phyloP scores from a whole-genome alignment of 2,888 invertebrate genomes.

The Hedychridium roseum region DNA sequence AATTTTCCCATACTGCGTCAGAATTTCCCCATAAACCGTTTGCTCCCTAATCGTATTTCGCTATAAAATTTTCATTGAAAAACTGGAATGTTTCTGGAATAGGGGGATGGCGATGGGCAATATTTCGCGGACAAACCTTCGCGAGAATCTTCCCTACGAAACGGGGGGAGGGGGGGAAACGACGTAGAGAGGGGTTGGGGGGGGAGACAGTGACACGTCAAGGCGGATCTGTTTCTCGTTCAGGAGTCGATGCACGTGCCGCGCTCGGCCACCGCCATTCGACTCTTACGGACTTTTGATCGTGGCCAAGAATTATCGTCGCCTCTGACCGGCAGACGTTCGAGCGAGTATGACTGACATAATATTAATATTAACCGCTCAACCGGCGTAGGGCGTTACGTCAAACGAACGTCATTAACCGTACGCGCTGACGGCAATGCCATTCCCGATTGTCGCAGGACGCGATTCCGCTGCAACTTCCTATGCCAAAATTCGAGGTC shows the following conservation, averaged over 20 bases:
- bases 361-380: slow-evolving; percentile 43
- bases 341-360: slow-evolving; percentile 35
- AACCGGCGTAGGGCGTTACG: slow-evolving; percentile 20
- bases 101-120: too few relatives aligned
- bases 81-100: too few relatives aligned
- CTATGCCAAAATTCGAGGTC: too few relatives aligned
- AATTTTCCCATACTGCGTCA: too few relatives aligned
- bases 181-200: slow-evolving; percentile 14
- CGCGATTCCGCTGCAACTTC: too few relatives aligned
- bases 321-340: slow-evolving; percentile 36
- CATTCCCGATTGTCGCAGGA: too few relatives aligned
- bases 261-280: slow-evolving; percentile 49
- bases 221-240: slow-evolving; percentile 46
- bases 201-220: slow-evolving; percentile 37
- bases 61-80: too few relatives aligned
- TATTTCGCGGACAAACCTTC: too few relatives aligned
- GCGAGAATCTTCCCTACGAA: too few relatives aligned
- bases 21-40: too few relatives aligned
- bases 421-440: slow-evolving; percentile 6
- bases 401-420: slow-evolving; percentile 34
- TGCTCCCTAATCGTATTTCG: too few relatives aligned
- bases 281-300: slow-evolving; percentile 58
- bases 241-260: slow-evolving; percentile 47
- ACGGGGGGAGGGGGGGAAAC: too few relatives aligned
- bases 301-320: slow-evolving; percentile 53